Evolutionary conservation across 2,888 invertebrate species (phyloP).

Genomic region (Ectropis crepuscularia): DNA sequence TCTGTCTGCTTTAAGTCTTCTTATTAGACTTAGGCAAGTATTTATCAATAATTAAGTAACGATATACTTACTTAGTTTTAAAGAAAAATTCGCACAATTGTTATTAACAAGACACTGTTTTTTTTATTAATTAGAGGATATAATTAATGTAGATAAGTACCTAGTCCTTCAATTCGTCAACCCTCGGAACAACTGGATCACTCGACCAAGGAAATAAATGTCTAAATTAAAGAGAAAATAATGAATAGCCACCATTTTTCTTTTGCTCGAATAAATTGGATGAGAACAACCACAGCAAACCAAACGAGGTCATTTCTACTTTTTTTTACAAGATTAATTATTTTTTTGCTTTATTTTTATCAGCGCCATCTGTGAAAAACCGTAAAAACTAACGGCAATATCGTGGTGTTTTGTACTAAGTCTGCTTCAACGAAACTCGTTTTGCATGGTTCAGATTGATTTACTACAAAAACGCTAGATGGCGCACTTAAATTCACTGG

Average conservation of each 20-base stretch:
- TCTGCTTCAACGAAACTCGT: neutral
- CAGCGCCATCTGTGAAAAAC: constrained; percentile 4
- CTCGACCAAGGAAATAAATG: constrained; percentile 3
- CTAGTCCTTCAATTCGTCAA: neutral
- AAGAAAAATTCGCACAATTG: no score
- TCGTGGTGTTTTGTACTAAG: neutral
- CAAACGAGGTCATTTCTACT: no score
- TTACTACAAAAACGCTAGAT: neutral
- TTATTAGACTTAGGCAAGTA: no score
- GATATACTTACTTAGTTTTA: no score
- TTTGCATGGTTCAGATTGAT: neutral
- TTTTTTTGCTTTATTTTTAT: neutral
- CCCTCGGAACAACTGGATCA: neutral
- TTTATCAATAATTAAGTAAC: no score
- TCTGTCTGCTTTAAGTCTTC: no score
- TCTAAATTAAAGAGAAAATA: constrained; percentile 1
- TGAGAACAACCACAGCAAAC: neutral
- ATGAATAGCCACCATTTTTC: constrained; percentile 1
- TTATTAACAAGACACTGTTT: no score
- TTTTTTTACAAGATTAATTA: no score
- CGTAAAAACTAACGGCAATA: neutral
- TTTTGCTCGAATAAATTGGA: neutral
- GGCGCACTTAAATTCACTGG: neutral
- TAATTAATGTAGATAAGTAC: no score
- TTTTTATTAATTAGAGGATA: no score